A percentile compares a stretch with the other conserved stretches of the same genome.
phyloP scores from a whole-genome alignment of 2,113 vertebrate genomes.

The Scytalopus superciliaris region DNA sequence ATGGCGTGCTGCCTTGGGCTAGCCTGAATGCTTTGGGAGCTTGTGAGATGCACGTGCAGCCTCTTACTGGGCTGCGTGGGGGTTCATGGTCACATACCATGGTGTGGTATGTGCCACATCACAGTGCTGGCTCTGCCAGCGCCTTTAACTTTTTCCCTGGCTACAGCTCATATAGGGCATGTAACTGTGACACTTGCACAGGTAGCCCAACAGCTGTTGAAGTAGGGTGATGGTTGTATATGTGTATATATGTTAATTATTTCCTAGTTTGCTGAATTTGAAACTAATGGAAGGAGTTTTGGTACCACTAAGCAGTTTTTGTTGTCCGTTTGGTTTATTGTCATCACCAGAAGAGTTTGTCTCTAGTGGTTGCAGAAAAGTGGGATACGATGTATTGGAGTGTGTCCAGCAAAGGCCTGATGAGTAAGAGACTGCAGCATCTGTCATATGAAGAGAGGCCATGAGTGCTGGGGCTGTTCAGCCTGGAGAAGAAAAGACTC shows the following conservation, averaged over 20 bases:
- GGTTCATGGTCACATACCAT: accelerated
- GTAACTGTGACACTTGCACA: not conserved
- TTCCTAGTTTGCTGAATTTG: not conserved
- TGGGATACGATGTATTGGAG: not conserved
- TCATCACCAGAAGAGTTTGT: not conserved
- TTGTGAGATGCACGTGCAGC: accelerated
- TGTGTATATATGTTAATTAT: not conserved
- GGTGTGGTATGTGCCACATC: not conserved
- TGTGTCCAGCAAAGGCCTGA: not conserved
- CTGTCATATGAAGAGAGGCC: accelerated
- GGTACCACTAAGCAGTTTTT: not conserved
- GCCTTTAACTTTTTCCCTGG: not conserved
- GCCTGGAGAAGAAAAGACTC: not conserved
- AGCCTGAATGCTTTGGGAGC: not conserved
- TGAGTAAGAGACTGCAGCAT: not conserved
- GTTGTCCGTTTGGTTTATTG: not conserved
- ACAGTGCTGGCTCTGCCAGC: not conserved
- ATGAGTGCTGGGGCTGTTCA: not conserved
- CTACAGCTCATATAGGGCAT: accelerated
- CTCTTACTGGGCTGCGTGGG: accelerated
- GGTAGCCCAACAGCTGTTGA: accelerated
- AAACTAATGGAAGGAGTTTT: not conserved
- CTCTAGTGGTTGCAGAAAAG: not conserved
- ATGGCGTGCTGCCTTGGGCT: not conserved
- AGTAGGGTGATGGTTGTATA: accelerated